phyloP scores from a whole-genome alignment of 1,140 invertebrate genomes.

The Myzus persicae region DNA sequence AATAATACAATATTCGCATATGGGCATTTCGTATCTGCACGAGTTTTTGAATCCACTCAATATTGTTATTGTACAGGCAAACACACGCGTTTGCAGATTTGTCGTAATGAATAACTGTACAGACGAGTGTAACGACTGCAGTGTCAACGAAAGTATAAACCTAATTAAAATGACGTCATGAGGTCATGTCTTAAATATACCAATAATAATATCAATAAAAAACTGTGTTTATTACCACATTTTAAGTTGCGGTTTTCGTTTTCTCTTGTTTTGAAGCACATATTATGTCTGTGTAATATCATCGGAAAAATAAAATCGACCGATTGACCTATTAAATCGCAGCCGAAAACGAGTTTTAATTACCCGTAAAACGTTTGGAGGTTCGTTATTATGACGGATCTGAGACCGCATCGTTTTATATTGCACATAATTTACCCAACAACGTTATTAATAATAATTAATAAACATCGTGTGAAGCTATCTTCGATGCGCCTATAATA shows the following conservation, averaged over 20 bases:
- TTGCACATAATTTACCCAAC: neutral
- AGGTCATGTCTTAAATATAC: neutral
- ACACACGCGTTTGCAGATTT: neutral
- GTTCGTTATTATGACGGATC: neutral
- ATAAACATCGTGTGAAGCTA: neutral
- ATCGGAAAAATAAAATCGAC: neutral
- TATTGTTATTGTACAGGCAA: neutral
- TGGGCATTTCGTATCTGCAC: neutral
- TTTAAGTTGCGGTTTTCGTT: neutral
- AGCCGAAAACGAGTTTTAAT: neutral
- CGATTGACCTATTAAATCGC: neutral
- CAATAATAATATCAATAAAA: neutral
- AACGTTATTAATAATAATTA: neutral
- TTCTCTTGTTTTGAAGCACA: neutral
- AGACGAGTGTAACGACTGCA: neutral
- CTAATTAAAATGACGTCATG: neutral
- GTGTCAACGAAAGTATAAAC: neutral
- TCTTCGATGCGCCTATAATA: neutral
- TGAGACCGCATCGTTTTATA: neutral
- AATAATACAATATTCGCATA: neutral
- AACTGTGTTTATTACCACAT: neutral
- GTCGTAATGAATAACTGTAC: neutral
- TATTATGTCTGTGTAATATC: neutral
- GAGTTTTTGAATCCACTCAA: neutral
- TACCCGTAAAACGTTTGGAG: neutral